Evolutionary conservation across 2,797 vertebrate genomes (phyloP), one percentile per base, ranked within the genome.

Genomic region (Siniperca obscura): DNA sequence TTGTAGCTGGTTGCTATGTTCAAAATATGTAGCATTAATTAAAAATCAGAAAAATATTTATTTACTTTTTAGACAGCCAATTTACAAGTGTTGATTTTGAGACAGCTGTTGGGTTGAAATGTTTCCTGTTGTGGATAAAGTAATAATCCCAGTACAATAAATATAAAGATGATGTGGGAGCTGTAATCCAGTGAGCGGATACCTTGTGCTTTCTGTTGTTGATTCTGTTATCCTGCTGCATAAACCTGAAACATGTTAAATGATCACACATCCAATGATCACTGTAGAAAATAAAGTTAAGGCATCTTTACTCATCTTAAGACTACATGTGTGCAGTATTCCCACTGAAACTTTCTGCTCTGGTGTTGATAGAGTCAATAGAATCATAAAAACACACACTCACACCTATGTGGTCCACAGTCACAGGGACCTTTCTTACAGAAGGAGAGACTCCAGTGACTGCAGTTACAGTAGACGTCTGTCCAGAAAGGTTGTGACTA

Each of bases 391-490:
- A 64, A 80, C 30, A 36, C 60, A 46, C 72, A 69, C 53, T 64
- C 42, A 1, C 22, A 79, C 67, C 78, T 42, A 71, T 82, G 78
- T 82, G 81, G 87, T 84, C 83, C 62, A 2, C 60, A 27, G 12
- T 77, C 74, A 87, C 81, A 86, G 83, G 76, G 70, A 13, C 21
- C 74, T 83, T 83, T 82, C 68, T 90, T 42, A 50, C 60, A 60
- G 73, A 74, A 19, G 69, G 25, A 64, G 57, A 79, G 71, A 27
- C 59, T 55, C 61, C 82, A 55, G 36, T 22, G 60, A 74, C 70
- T 73, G 81, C 67, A 66, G 42, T 44, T 74, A 89, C 89, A 92
- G 90, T 90, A 57, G 67, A 79, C 38, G 53, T 84, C 82, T 93
- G 89, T 91, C 80, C 83, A 67, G 76, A 72, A 75, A 85, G 74